Evolutionary conservation across 2,797 vertebrate genomes (phyloP), one percentile per base, ranked within the genome.

Genomic region (Bovichtus variegatus): DNA sequence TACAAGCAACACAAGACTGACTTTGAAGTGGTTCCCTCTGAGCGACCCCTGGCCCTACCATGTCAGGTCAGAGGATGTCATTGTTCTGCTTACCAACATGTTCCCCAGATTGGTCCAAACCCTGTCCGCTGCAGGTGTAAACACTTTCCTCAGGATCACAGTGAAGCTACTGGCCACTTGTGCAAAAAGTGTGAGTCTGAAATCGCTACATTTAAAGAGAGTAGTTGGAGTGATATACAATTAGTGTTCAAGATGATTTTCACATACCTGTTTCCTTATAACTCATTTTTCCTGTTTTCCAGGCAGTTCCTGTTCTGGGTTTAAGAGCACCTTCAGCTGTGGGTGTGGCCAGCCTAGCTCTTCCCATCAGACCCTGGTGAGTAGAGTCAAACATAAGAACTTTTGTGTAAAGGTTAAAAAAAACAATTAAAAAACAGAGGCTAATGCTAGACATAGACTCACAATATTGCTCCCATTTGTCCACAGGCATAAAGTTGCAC

Each of bases 1-100:
- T 98, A 97, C 73, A 99, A 97, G 86, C 96, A 97, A 25, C 97
- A 99, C 82, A 94, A 95, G 91, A 98, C 96, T 0, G 97, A 98
- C 83, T 96, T 95, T 64, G 94, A 97, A 72, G 92, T 81, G 57
- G 83, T 98, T 66, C 96, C 97, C 0, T 9, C 81, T 29, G 94
- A 95, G 59, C 92, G 94, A 36, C 97, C 96, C 29, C 84, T 97
- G 54, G 3, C 21, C 5, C 80, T 99, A 60, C 97, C 96, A 0
- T 99, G 97, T 74, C 81, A 47, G 44, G 96, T 94, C 75, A 78
- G 60, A 1, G 76, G 85, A 0, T 99, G 97, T 59, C 83, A 0
- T 0, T 99, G 98, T 83, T 78, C 54, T 58, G 94, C 95, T 21
- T 99, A 94, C 68, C 84, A 79, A 34, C 97, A 95, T 0, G 79